Evolutionary conservation across 2,797 vertebrate species (phyloP).

Genomic region (Coilia nasus): DNA sequence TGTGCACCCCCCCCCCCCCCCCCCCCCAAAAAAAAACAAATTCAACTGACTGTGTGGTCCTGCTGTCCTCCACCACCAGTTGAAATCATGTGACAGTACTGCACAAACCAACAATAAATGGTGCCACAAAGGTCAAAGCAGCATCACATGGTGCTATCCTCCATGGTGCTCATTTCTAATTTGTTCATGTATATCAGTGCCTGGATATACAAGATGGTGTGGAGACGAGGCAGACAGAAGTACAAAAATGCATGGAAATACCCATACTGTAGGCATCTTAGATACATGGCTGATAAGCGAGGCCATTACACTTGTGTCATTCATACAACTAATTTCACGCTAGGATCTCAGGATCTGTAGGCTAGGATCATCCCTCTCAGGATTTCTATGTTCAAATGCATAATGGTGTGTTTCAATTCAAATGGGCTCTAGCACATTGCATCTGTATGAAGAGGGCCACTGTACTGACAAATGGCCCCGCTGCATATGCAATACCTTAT

Average conservation of each 20-base stretch:
- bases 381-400: not conserved
- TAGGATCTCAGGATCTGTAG: not conserved
- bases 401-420: not conserved
- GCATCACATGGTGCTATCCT: not conserved
- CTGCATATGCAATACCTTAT: not conserved
- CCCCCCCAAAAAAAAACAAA: too few relatives aligned
- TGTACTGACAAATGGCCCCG: not conserved
- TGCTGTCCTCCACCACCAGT: not conserved
- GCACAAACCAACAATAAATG: not conserved
- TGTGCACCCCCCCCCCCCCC: too few relatives aligned
- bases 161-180: not conserved
- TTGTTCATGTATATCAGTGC: not conserved
- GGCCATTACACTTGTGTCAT: not conserved
- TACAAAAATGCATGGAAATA: not conserved
- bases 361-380: not conserved
- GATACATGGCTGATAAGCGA: not conserved
- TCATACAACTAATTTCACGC: not conserved
- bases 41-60: too few relatives aligned
- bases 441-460: not conserved
- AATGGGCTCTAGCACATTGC: not conserved
- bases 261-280: not conserved
- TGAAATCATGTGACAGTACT: not conserved
- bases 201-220: not conserved
- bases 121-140: not conserved
- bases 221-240: not conserved